phyloP scores from a whole-genome alignment of 2,797 vertebrate species.

The Lateolabrax maculatus region DNA sequence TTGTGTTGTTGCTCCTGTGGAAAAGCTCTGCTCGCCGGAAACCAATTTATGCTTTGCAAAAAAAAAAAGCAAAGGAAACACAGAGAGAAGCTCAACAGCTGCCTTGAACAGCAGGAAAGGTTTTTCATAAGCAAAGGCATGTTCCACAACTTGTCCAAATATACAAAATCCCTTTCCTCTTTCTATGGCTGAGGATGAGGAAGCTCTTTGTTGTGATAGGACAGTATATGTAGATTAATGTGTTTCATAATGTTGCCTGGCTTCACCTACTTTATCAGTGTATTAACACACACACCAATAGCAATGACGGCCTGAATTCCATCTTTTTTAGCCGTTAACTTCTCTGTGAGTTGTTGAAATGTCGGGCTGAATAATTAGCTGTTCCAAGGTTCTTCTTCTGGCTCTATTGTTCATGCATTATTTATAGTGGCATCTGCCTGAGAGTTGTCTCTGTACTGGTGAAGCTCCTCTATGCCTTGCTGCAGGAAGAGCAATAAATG shows the following conservation, averaged over 20 bases:
- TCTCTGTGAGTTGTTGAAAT: constrained; percentile 75
- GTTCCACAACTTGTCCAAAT: constrained; percentile 38
- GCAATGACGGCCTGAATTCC: constrained; percentile 47
- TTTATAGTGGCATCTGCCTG: constrained; percentile 84
- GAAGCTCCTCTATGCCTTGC: constrained; percentile 63
- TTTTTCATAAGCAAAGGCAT: constrained; percentile 34
- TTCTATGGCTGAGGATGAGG: not conserved
- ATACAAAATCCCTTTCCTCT: constrained; percentile 16
- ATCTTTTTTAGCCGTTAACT: constrained; percentile 62
- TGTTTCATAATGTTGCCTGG: constrained; percentile 46
- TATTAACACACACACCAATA: constrained; percentile 26
- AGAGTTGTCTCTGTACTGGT: constrained; percentile 71
- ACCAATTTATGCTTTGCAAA: constrained; percentile 47
- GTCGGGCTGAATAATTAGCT: constrained; percentile 83
- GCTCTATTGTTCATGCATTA: constrained; percentile 83
- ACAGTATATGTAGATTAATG: constrained; percentile 45
- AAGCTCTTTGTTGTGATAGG: constrained; percentile 37
- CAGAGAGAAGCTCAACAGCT: constrained; percentile 21
- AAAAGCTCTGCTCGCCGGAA: constrained; percentile 38
- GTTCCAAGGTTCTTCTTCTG: constrained; percentile 79
- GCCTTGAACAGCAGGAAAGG: constrained; percentile 33
- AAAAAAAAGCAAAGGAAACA: not conserved
- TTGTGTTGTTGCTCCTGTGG: constrained; percentile 39
- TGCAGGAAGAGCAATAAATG: constrained; percentile 63
- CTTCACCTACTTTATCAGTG: constrained; percentile 39